These are phyloP conservation scores for Nothocercus nigrocapillus DNA, from an alignment of 2,113 vertebrate species.

Conservation along the genomic window DNA sequence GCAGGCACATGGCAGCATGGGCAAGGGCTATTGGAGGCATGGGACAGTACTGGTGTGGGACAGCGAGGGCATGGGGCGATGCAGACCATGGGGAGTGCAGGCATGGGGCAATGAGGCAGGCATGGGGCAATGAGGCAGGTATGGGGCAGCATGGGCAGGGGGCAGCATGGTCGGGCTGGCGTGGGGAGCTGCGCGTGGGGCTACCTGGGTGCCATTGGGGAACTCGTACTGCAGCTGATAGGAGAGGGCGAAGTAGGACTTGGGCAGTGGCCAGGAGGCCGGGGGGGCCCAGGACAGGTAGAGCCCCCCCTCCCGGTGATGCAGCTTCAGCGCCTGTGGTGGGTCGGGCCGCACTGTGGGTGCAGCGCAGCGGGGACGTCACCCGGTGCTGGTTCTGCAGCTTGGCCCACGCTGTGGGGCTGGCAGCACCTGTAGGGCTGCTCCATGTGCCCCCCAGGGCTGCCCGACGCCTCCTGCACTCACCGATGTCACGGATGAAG, in stretches of 20 bases:
- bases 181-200: no score
- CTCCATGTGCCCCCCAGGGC: no score
- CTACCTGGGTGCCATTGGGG: slow-evolving; percentile 39
- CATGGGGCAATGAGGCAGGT: no score
- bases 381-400: not conserved
- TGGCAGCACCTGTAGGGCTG: not conserved
- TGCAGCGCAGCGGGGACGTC: not conserved
- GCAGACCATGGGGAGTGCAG: no score
- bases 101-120: no score
- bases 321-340: not conserved
- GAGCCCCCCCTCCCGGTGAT: not conserved
- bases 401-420: not conserved
- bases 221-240: slow-evolving; percentile 43
- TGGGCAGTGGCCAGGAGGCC: slow-evolving; percentile 10
- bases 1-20: no score
- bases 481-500: slow-evolving; percentile 16
- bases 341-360: slow-evolving; percentile 4
- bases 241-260: slow-evolving; percentile 16
- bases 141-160: no score
- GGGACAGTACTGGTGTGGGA: no score
- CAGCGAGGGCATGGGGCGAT: no score
- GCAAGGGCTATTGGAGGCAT: no score
- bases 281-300: slow-evolving; percentile 52
- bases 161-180: no score
- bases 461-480: no score